Conservation (phyloP, 2,888 invertebrate species). For the Cantharis lateralis region DNA sequence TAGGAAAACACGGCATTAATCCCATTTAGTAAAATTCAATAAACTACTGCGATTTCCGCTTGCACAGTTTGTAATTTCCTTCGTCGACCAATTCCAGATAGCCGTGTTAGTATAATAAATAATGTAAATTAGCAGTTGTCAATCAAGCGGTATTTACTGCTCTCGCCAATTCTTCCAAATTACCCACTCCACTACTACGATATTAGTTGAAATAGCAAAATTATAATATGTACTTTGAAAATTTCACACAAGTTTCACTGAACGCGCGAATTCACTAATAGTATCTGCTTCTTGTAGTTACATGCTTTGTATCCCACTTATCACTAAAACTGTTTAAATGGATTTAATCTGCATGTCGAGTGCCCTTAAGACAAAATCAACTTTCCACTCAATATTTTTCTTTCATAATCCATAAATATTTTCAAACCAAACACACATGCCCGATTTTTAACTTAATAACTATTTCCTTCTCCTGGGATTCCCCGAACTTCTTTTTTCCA, state of each 20-base stretch:
- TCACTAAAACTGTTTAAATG: not conserved
- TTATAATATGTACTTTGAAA: not conserved
- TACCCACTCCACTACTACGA: not conserved
- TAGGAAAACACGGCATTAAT: constrained; percentile 20
- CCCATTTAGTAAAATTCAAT: constrained; percentile 20
- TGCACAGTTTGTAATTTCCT: constrained; percentile 16
- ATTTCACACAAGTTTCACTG: not conserved
- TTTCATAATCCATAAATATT: not conserved
- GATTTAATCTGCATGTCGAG: not conserved
- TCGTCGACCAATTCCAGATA: constrained; percentile 5
- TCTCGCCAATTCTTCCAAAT: not conserved
- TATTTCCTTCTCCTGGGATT: no score
- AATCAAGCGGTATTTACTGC: constrained; percentile 6
- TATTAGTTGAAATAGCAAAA: not conserved
- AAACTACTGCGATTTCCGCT: constrained; percentile 12
- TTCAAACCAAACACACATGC: no score
- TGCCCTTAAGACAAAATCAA: not conserved
- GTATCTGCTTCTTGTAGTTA: not conserved
- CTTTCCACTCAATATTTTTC: not conserved
- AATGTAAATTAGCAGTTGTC: constrained; percentile 20
- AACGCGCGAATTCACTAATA: not conserved
- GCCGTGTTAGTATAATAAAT: not conserved
- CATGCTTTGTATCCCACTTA: not conserved
- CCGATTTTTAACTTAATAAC: no score
- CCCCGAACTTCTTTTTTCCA: no score